Evolutionary conservation across 2,888 invertebrate genomes (phyloP), one percentile per base, ranked within the genome.

Genomic region (Bombylius discolor): DNA sequence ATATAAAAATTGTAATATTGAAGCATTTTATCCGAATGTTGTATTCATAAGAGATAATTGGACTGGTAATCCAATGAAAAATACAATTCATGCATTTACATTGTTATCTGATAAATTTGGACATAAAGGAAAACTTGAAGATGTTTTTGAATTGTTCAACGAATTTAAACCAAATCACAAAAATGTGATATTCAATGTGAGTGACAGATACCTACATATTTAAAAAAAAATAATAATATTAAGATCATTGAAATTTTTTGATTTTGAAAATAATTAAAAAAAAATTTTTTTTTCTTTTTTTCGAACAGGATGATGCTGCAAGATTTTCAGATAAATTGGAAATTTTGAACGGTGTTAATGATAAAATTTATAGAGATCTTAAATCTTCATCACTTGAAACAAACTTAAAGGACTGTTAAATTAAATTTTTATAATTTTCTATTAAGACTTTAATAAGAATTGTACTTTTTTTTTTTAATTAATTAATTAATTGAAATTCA

Each of bases 111-210:
- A 67, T 9, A 66, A 67, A 50, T 74, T 74, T 32, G 72, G 73
- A 1, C 65, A 64, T 48, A 56, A 53, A 6, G 68, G 67, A 48
- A 69, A 67, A 57, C 50, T 68, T 39, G 62, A 68, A 50, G 72
- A 73, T 65, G 72, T 74, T 11, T 74, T 74, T 58, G 65, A 68
- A 4, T 57, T 74, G 49, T 74, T 74, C 53, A 70, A 68, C 4
- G 66, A 68, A 57, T 74, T 66, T 56, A 66, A 68, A 53, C 57
- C 62, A 55, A 68, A 66, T 39, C 56, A 66, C 14, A 60, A 66
- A 56, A 61, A 74, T 58, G 67, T 73, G 13, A 56, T 74, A 39
- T 74, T 74, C 57, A 62, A 63, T 59, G 72, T 72, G 61, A 70
- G 70, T 67, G n/a, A 23, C 1, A 23, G 23, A 23, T 23, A n/a